These are phyloP conservation scores for Epistrophella euchroma DNA, from an alignment of 2,888 invertebrate genomes.

Conservation along the genomic window DNA sequence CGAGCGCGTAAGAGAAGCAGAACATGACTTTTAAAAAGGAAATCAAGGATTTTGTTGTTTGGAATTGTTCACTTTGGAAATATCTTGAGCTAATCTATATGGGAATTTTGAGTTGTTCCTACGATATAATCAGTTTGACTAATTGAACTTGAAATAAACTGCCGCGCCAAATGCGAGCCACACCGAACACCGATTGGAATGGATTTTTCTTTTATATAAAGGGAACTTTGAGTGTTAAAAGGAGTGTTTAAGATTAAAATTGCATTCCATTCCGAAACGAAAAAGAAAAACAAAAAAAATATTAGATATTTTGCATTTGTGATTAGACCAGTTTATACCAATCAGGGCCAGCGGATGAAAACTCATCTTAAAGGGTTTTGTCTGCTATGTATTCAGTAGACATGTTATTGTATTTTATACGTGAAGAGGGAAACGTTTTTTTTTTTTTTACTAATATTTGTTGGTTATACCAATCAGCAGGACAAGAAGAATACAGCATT, in stretches of 20 bases:
- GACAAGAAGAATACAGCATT: too few species aligned
- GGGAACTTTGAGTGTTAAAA: not conserved
- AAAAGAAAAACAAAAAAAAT: not conserved
- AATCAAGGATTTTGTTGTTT: constrained; percentile 37
- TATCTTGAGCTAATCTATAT: constrained; percentile 7
- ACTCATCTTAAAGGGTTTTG: too few species aligned
- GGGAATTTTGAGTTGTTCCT: constrained; percentile 2
- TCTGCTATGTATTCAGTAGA: too few species aligned
- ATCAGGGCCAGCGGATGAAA: not conserved
- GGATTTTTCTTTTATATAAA: not conserved
- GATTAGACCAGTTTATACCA: not conserved
- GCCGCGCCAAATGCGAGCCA: too few species aligned
- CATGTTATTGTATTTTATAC: too few species aligned
- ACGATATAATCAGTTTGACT: constrained; percentile 24
- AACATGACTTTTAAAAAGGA: constrained; percentile 44
- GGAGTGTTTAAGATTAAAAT: not conserved
- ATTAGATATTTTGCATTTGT: not conserved
- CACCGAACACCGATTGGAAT: not conserved
- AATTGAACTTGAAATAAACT: constrained; percentile 5
- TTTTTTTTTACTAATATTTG: too few species aligned
- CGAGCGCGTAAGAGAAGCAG: not conserved
- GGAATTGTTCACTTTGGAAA: constrained; percentile 18
- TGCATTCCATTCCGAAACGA: not conserved
- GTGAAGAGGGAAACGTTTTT: too few species aligned
- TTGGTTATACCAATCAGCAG: too few species aligned